Evolutionary conservation across 2,113 vertebrate species (phyloP).

Genomic region (Lycaon pictus): DNA sequence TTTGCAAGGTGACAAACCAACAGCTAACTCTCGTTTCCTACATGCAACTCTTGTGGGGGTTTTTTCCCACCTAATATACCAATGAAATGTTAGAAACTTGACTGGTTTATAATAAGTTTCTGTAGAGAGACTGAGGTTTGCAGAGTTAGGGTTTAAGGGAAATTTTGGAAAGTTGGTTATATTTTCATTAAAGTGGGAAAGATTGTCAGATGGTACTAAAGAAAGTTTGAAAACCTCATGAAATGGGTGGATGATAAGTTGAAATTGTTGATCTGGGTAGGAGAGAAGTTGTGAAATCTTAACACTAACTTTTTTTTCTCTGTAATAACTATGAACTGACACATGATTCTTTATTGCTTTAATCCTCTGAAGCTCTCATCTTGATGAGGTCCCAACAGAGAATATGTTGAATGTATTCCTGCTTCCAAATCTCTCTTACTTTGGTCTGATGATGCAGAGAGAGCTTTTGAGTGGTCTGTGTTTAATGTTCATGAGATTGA

Average conservation of each 20-base stretch:
- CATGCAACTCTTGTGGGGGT: background rate
- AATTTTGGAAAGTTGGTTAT: slow-evolving; percentile 45
- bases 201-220: slow-evolving; percentile 50
- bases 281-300: background rate
- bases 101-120: slow-evolving; percentile 28
- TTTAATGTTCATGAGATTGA: slow-evolving; percentile 46
- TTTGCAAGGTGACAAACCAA: background rate
- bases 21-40: background rate
- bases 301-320: slow-evolving; percentile 50
- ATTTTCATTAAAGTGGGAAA: slow-evolving; percentile 56
- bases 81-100: slow-evolving; percentile 38
- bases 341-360: slow-evolving; percentile 18
- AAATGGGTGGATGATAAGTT: slow-evolving; percentile 34
- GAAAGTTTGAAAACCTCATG: slow-evolving; percentile 57
- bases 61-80: background rate
- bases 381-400: slow-evolving; percentile 12
- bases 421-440: slow-evolving; percentile 43
- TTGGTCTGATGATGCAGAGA: background rate
- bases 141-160: slow-evolving; percentile 1
- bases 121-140: slow-evolving; percentile 43
- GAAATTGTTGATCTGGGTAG: slow-evolving; percentile 55
- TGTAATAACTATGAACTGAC: slow-evolving; percentile 28
- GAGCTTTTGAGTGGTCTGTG: background rate
- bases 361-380: slow-evolving; percentile 40
- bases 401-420: slow-evolving; percentile 22